phyloP scores from a whole-genome alignment of 2,797 vertebrate species.

The Lophotriccus pileatus region DNA sequence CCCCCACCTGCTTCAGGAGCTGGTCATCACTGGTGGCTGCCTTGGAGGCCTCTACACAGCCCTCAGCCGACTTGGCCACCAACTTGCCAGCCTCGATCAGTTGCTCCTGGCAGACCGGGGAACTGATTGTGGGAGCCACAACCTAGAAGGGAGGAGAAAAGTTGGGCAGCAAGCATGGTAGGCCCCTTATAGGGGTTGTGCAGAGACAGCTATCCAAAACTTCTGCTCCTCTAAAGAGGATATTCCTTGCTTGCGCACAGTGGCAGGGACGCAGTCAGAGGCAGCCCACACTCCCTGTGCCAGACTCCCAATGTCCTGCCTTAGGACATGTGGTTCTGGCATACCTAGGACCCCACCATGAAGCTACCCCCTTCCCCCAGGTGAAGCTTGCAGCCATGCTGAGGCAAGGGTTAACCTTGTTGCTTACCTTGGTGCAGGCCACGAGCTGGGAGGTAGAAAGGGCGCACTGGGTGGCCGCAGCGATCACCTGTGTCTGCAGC shows the following conservation, averaged over 20 bases:
- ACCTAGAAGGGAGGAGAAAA: conserved; percentile 76
- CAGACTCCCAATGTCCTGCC: neutral
- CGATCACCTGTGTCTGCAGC: conserved; percentile 93
- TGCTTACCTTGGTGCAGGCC: conserved; percentile 92
- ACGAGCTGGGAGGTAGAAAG: conserved; percentile 97
- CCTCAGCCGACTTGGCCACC: conserved; percentile 95
- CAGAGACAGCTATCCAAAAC: neutral
- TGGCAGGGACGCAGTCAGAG: accelerated
- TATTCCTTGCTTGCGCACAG: neutral
- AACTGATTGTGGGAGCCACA: conserved; percentile 97
- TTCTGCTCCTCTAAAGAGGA: neutral
- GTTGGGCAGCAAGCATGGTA: accelerated
- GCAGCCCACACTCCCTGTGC: neutral
- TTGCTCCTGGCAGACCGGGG: conserved; percentile 96
- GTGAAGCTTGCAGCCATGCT: neutral
- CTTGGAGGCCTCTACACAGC: conserved; percentile 92
- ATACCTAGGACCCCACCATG: accelerated
- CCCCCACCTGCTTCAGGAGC: conserved; percentile 91
- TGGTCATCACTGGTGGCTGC: conserved; percentile 88
- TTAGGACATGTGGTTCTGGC: neutral
- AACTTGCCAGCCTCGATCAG: conserved; percentile 93
- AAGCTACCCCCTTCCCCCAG: neutral
- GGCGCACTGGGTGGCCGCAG: conserved; percentile 94
- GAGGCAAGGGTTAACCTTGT: neutral
- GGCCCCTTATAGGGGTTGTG: neutral